Percentiles rank a stretch among this genome's conserved stretches.
Conservation (phyloP, 2,888 invertebrate species). For the Notodonta dromedarius region DNA sequence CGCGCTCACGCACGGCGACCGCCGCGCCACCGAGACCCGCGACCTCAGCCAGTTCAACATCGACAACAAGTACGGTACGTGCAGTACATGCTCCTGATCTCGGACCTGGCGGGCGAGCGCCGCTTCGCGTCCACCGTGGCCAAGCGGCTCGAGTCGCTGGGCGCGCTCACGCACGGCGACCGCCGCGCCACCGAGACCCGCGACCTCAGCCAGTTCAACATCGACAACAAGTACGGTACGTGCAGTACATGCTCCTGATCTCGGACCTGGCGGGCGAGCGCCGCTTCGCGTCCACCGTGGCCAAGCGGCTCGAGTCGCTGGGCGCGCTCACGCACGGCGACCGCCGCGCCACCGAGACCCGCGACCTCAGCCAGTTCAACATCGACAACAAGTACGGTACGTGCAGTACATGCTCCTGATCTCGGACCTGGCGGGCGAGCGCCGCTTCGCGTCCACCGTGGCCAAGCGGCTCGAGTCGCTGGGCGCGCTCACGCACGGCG, state of each 20-base stretch:
- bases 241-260: constrained; percentile 91
- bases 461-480: no score
- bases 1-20: constrained; percentile 99
- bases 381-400: constrained; percentile 95
- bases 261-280: constrained; percentile 97
- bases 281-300: constrained; percentile 98
- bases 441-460: no score
- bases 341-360: constrained; percentile 97
- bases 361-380: constrained; percentile 99
- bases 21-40: constrained; percentile 97
- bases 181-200: constrained; percentile 98
- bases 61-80: constrained; percentile 92
- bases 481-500: no score
- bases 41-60: constrained; percentile 99
- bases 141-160: constrained; percentile 96
- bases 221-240: constrained; percentile 94
- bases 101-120: constrained; percentile 96
- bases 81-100: constrained; percentile 93
- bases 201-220: constrained; percentile 98
- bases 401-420: constrained; percentile 91
- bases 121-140: constrained; percentile 99
- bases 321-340: constrained; percentile 99
- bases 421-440: constrained; percentile 96
- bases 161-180: constrained; percentile 99
- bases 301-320: constrained; percentile 96